Percentiles rank a stretch among this genome's conserved stretches.
Conservation (phyloP, 1,140 invertebrate genomes). For the Acyrthosiphon pisum region DNA sequence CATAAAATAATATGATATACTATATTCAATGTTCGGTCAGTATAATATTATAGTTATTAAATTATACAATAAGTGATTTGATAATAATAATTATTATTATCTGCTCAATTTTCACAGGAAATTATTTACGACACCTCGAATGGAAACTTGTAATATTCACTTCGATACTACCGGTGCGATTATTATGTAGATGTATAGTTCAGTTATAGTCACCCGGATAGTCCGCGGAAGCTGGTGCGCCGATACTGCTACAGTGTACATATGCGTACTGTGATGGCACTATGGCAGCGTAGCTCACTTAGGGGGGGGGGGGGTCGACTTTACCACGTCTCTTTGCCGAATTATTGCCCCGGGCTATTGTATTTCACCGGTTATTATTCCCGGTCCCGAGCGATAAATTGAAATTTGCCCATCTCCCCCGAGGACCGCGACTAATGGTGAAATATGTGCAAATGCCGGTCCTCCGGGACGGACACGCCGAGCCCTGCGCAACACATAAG, state of each 20-base stretch:
- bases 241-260: not conserved
- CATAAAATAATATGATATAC: not conserved
- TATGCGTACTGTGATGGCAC: not conserved
- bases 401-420: conserved; percentile 45
- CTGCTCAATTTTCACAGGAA: not conserved
- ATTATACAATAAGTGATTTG: not conserved
- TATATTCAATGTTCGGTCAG: not conserved
- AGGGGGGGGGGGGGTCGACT: not conserved
- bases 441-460: conserved; percentile 47
- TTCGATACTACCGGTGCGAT: not conserved
- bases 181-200: not conserved
- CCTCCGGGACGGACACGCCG: conserved; percentile 24
- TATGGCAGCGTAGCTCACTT: not conserved
- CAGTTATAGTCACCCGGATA: not conserved
- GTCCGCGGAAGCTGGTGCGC: not conserved
- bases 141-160: not conserved
- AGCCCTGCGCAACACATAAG: conserved; percentile 8
- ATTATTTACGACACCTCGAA: not conserved
- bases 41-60: not conserved
- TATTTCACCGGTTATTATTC: conserved; percentile 52
- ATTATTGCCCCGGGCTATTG: conserved; percentile 20
- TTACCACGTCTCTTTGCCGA: not conserved
- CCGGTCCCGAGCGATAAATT: conserved; percentile 51
- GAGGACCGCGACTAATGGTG: conserved; percentile 51
- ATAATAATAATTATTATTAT: not conserved